A percentile compares a stretch with the other conserved stretches of the same genome.
These are phyloP conservation scores for Gastrophysa polygoni DNA, from an alignment of 2,888 invertebrate species.

Conservation along the genomic window DNA sequence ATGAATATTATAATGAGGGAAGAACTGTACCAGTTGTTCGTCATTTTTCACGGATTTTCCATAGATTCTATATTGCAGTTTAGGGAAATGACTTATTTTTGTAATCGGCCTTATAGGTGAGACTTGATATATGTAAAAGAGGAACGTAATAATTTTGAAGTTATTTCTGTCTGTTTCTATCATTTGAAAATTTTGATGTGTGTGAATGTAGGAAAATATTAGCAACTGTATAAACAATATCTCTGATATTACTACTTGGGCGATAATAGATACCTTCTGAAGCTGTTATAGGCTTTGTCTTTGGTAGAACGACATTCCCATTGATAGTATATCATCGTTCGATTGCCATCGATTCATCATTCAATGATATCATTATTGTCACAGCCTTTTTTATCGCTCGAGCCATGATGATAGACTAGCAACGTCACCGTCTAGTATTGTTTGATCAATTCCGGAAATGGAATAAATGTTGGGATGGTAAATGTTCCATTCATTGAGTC, in stretches of 20 bases:
- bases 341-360: not conserved
- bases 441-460: too few species aligned
- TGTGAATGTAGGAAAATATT: slow-evolving; percentile 19
- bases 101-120: slow-evolving; percentile 34
- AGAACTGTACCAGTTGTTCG: too few species aligned
- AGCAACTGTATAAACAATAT: slow-evolving; percentile 24
- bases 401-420: too few species aligned
- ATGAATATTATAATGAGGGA: too few species aligned
- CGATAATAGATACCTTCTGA: slow-evolving; percentile 14
- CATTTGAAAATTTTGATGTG: slow-evolving; percentile 25
- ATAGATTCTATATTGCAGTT: slow-evolving; percentile 17
- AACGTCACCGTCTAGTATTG: too few species aligned
- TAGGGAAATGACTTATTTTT: slow-evolving; percentile 38
- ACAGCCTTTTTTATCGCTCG: too few species aligned
- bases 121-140: slow-evolving; percentile 24
- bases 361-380: not conserved
- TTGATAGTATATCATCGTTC: not conserved
- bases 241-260: slow-evolving; percentile 25
- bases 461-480: too few species aligned
- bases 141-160: too few species aligned
- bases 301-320: slow-evolving; percentile 4
- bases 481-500: too few species aligned
- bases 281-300: slow-evolving; percentile 31
- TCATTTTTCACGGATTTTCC: slow-evolving; percentile 13
- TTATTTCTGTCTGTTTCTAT: slow-evolving; percentile 17